phyloP scores from a whole-genome alignment of 2,888 invertebrate genomes.

The Torymus tubicola region DNA sequence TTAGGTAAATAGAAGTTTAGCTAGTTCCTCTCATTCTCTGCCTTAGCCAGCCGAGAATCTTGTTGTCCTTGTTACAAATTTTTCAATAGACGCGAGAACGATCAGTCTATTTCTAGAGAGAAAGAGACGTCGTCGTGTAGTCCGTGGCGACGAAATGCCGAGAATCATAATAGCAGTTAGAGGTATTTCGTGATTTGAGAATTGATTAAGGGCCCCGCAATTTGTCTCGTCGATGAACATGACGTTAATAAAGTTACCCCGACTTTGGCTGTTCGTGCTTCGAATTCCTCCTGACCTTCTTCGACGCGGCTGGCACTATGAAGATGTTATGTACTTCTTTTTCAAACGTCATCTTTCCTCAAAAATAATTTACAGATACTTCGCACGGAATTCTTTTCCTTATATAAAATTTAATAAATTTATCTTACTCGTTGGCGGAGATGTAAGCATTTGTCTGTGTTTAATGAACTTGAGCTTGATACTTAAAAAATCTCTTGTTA shows the following conservation, averaged over 20 bases:
- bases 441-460: too few species aligned
- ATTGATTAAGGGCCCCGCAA: conserved; percentile 45
- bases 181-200: conserved; percentile 28
- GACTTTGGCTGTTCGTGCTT: neutral
- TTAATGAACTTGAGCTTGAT: too few species aligned
- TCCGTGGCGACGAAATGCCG: neutral
- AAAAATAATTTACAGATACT: neutral
- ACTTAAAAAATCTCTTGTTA: too few species aligned
- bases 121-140: neutral
- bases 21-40: neutral
- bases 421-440: too few species aligned
- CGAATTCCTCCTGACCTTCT: conserved; percentile 6
- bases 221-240: conserved; percentile 15
- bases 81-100: conserved; percentile 19
- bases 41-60: neutral
- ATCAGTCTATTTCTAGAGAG: conserved; percentile 36
- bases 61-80: conserved; percentile 40
- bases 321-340: neutral
- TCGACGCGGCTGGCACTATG: too few species aligned
- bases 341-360: neutral
- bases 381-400: neutral
- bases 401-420: too few species aligned
- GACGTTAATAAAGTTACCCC: conserved; percentile 35
- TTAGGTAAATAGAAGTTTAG: conserved; percentile 26
- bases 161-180: conserved; percentile 9